Evolutionary conservation across 2,888 invertebrate genomes (phyloP).

Genomic region (Hydraecia micacea): DNA sequence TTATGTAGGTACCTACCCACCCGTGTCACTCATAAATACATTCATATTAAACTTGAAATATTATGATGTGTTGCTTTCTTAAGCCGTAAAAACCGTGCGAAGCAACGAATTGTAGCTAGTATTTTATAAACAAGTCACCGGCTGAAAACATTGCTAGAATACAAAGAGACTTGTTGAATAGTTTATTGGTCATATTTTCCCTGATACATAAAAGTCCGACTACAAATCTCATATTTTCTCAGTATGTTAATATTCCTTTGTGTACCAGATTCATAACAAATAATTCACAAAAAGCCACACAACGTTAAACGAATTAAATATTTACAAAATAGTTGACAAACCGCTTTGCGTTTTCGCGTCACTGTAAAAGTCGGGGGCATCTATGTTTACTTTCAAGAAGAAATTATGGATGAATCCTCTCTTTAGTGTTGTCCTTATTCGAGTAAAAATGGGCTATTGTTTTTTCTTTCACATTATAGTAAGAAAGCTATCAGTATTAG

Average conservation of each 20-base stretch:
- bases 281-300: constrained; percentile 28
- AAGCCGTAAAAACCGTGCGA: neutral
- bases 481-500: constrained; percentile 46
- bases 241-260: neutral
- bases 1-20: neutral
- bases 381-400: constrained; percentile 13
- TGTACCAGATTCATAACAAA: constrained; percentile 32
- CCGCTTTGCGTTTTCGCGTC: neutral
- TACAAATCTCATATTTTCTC: neutral
- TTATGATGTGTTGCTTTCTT: neutral
- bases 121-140: neutral
- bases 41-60: neutral
- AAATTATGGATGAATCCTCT: constrained; percentile 12
- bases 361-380: constrained; percentile 16
- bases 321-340: constrained; percentile 39
- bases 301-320: constrained; percentile 40
- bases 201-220: neutral
- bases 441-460: constrained; percentile 50
- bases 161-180: neutral
- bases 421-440: constrained; percentile 12
- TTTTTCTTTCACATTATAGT: constrained; percentile 49
- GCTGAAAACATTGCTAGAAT: neutral
- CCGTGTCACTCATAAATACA: neutral
- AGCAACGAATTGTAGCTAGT: neutral
- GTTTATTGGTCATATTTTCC: neutral